Evolutionary conservation across 2,888 invertebrate genomes (phyloP).

Genomic region (Chironomus tentans): DNA sequence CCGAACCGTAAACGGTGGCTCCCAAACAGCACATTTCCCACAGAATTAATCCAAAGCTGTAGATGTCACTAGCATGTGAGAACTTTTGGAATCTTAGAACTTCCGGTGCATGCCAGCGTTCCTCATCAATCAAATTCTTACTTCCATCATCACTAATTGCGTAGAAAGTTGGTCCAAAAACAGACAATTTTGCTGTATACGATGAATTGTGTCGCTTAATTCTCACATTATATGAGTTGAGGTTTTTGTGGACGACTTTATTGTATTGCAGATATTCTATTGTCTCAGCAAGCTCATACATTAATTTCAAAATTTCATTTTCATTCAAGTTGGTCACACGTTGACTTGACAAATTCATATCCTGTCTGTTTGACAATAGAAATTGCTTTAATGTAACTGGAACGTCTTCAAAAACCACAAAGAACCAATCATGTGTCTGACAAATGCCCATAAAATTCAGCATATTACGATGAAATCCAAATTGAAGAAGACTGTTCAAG

Average conservation of each 20-base stretch:
- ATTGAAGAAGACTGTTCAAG: constrained; percentile 58
- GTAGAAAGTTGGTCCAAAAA: constrained; percentile 65
- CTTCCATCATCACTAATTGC: constrained; percentile 51
- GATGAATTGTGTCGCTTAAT: constrained; percentile 49
- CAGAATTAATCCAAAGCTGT: constrained; percentile 72
- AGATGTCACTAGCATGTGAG: constrained; percentile 66
- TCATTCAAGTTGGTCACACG: constrained; percentile 55
- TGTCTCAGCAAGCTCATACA: constrained; percentile 58
- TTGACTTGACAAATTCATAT: constrained; percentile 45
- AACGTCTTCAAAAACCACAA: constrained; percentile 62
- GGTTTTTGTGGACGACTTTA: constrained; percentile 62
- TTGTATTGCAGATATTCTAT: constrained; percentile 60
- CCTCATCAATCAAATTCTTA: constrained; percentile 58
- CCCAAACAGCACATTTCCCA: constrained; percentile 75
- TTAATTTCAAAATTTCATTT: constrained; percentile 52
- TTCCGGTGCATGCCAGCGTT: constrained; percentile 73
- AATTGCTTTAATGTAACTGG: constrained; percentile 60
- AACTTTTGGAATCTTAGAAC: constrained; percentile 59
- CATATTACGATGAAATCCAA: constrained; percentile 62
- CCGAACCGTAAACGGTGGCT: constrained; percentile 66
- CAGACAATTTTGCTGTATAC: constrained; percentile 57
- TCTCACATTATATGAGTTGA: constrained; percentile 63
- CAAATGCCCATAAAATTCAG: constrained; percentile 68
- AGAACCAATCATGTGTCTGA: constrained; percentile 64
- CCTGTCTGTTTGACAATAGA: constrained; percentile 52